Conservation (phyloP, 2,113 vertebrate genomes). For the Eurystomus gularis region DNA sequence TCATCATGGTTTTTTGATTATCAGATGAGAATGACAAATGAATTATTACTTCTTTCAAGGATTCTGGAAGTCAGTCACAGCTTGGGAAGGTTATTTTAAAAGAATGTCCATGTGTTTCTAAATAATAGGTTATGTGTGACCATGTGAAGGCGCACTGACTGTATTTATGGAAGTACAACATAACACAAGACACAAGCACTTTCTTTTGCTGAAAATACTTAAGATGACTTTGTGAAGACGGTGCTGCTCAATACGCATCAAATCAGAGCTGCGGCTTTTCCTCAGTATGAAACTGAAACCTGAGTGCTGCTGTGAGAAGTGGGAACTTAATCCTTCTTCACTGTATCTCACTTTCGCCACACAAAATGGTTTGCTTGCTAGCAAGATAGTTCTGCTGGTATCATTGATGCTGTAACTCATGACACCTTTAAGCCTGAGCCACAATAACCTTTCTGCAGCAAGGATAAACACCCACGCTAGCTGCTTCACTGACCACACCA, state of each 20-base stretch:
- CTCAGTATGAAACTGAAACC: background rate
- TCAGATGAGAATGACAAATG: background rate
- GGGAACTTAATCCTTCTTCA: background rate
- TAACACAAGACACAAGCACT: background rate
- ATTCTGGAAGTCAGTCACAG: background rate
- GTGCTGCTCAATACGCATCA: background rate
- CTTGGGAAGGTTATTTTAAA: background rate
- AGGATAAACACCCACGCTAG: background rate
- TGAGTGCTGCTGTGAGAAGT: background rate
- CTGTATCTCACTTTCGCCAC: background rate
- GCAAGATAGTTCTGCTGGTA: background rate
- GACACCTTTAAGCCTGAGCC: background rate
- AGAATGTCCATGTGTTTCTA: background rate
- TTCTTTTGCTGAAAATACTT: background rate
- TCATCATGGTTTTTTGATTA: background rate
- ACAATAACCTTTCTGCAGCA: background rate
- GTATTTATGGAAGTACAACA: background rate
- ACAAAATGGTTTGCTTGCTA: background rate
- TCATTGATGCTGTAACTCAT: fast-evolving
- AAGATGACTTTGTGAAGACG: background rate
- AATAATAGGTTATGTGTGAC: background rate
- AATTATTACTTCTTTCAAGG: background rate
- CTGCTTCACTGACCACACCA: background rate
- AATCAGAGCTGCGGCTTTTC: background rate
- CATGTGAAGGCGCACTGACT: background rate